Base-by-base conservation (phyloP, 2,888 invertebrate species). In the Drosophila merina region DNA sequence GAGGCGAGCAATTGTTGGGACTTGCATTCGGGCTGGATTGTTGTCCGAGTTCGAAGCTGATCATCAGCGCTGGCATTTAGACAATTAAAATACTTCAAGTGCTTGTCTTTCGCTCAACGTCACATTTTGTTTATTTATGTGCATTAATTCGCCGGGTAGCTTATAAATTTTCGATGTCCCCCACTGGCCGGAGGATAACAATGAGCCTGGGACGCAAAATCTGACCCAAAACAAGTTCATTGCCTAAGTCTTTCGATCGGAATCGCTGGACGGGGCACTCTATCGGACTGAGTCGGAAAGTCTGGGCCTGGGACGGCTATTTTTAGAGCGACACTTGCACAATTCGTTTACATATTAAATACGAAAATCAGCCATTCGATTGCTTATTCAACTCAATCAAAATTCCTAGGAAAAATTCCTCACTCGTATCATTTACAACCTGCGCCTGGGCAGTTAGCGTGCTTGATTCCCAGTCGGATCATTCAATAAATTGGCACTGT, bases 11-110 rank as follows among this genome's bases (percentile, higher is more conserved):
- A 79, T 82, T 77, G 76, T 59, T 72, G 56, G 26, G 40, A 49
- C 63, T 50, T 59, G 64, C 55, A 58, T 63, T 69, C 33, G 58
- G 58, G 40, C 28, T 30, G 49, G 63, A 12, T 42, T 60, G 70
- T 60, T 56, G 60, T 64, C 69, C 63, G 60, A 55, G 64, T 63
- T 72, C 71, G 71, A 66, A 57, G 82, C 58, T 70, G 78, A 80
- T 86, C 80, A 79, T 74, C 79, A 74, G 72, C 69, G 74, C 71
- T 84, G 88, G 88, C 86, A 88, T 88, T 88, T 79, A 78, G 80
- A 88, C 88, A 88, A 88, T 88, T 88, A 88, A 88, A 88, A 88
- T 88, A 86, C 82, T 88, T 88, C 86, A 85, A 83, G 86, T 88
- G 86, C 84, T 88, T 85, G 80, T 75, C 80, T 79, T 80, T 85